Evolutionary conservation across 2,113 vertebrate species (phyloP).

Genomic region (Gymnorhina tibicen): DNA sequence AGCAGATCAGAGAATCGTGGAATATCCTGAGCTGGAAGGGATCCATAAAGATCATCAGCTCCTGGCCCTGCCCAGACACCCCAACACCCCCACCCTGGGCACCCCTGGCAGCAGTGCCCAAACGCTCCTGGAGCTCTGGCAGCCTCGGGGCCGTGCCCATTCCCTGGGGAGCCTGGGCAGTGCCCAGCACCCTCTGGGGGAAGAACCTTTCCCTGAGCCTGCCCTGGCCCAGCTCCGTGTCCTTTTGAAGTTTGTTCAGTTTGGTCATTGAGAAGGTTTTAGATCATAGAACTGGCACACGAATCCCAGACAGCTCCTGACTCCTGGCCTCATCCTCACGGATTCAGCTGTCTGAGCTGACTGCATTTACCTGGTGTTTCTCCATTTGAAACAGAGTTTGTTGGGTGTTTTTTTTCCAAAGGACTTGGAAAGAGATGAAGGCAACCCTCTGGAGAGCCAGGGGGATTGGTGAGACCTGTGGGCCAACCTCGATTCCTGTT

Average conservation of each 20-base stretch:
- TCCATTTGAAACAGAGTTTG: neutral
- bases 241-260: neutral
- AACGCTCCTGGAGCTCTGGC: neutral
- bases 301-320: neutral
- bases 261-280: neutral
- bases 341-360: neutral
- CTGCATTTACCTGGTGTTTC: neutral
- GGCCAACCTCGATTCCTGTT: neutral
- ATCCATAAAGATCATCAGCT: fast-evolving
- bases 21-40: neutral
- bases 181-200: neutral
- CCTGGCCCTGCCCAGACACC: fast-evolving
- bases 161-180: neutral
- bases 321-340: neutral
- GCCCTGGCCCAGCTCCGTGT: neutral
- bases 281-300: neutral
- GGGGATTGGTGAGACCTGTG: neutral
- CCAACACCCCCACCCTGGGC: neutral
- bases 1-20: neutral
- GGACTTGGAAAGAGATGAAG: neutral
- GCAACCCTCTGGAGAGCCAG: neutral
- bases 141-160: neutral
- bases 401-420: neutral
- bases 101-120: fast-evolving
- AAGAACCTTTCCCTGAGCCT: neutral